Conservation (phyloP, 53 echinoderm and acorn worm genomes). For the Paracentrotus lividus region DNA sequence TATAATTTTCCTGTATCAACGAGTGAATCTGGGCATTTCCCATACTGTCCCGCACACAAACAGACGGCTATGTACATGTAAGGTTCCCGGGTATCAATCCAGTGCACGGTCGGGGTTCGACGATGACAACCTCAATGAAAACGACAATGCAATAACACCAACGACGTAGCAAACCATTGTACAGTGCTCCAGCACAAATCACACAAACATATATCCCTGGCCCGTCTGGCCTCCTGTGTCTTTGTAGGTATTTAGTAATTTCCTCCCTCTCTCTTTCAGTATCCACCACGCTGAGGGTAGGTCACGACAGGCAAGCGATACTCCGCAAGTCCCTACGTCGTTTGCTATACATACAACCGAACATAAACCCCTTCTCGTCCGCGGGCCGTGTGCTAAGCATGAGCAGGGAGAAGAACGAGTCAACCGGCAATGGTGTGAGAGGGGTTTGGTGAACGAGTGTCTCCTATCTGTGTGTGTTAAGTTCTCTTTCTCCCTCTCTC, state of each 20-base stretch:
- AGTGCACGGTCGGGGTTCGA: slow-evolving; percentile 19
- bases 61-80: slow-evolving; percentile 36
- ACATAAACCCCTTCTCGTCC: slow-evolving; percentile 55
- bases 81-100: slow-evolving; percentile 59
- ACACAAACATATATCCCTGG: slow-evolving; percentile 41
- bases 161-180: slow-evolving; percentile 60
- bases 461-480: slow-evolving; percentile 10
- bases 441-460: slow-evolving; percentile 40
- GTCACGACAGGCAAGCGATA: slow-evolving; percentile 45
- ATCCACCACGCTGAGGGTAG: neutral
- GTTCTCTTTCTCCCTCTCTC: slow-evolving; percentile 7
- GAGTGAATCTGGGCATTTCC: slow-evolving; percentile 99
- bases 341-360: slow-evolving; percentile 53
- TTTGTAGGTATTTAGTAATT: slow-evolving; percentile 50
- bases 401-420: slow-evolving; percentile 33
- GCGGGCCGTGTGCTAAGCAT: slow-evolving; percentile 2
- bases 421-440: slow-evolving; percentile 47
- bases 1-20: slow-evolving; percentile 99
- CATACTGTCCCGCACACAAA: slow-evolving; percentile 79
- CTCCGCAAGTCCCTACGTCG: slow-evolving; percentile 23
- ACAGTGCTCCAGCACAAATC: slow-evolving; percentile 55
- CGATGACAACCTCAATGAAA: slow-evolving; percentile 25
- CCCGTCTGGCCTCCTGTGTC: slow-evolving; percentile 37
- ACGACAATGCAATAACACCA: slow-evolving; percentile 51
- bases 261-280: slow-evolving; percentile 49